Evolutionary conservation across 1,140 invertebrate species (phyloP), one percentile per base, ranked within the genome.

Genomic region (Euschistus heros): DNA sequence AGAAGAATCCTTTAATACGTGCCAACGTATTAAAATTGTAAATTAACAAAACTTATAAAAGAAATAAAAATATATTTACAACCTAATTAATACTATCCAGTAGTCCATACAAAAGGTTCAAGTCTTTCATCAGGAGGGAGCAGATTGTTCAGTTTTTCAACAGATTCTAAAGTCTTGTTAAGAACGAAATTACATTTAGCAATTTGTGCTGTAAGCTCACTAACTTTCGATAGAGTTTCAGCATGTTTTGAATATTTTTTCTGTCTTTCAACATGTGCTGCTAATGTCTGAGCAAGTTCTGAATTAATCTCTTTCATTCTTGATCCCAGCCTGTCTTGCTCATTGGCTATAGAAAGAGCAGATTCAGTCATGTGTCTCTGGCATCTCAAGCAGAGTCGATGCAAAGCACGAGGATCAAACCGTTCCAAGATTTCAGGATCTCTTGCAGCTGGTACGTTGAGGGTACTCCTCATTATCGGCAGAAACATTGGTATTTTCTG

Each of bases 41-140:
- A n/a, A n/a, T 50, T 2, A 50, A 50, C n/a, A 50, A 22, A 50
- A 17, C n/a, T 50, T 8, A 37, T 6, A 13, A 37, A 44, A 44
- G 18, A 62, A 62, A 37, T 13, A 62, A 62, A 44, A 37, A 62
- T 14, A 8, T 15, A 37, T 20, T 14, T 20, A 33, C 5, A n/a
- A 30, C 33, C 62, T 52, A 26, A 50, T 47, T 64, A 22, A 52
- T 50, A 50, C 47, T 65, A 86, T 73, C 86, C 87, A 57, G 88
- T 90, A 8, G 87, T 89, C 91, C 90, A 93, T 13, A 91, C 84
- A 76, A 97, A 95, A 0, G 91, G 88, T 76, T 95, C 91, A 20
- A 97, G 73, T 44, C 90, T 81, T 66, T 94, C 88, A 37, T 89
- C 85, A 55, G 86, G 78, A 7, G 93, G 92, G 37, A 97, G 77